Evolutionary conservation across 2,113 vertebrate genomes (phyloP), one percentile per base, ranked within the genome.

Genomic region (Salvelinus sp.): DNA sequence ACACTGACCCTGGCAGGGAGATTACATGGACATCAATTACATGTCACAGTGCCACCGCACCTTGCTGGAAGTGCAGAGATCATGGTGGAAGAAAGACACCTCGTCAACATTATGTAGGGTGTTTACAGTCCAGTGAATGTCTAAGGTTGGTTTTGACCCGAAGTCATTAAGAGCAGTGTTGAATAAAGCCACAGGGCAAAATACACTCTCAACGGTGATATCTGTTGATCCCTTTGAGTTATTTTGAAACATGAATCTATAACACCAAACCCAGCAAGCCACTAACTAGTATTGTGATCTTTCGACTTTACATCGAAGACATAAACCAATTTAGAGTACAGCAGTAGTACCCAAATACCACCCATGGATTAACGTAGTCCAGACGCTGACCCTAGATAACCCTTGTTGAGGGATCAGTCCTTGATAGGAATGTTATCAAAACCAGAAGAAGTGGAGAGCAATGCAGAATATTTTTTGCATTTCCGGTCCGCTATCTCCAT

Each of bases 21-120:
- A 78, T 85, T 81, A 78, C 73, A 79, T 83, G 74, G 80, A 82
- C 75, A 82, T 76, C 58, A 62, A 9, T 62, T 9, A 18, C 54
- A 62, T 22, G n/a, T 62, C 58, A 62, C 58, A 22, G 58, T 3
- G n/a, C 65, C 74, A 83, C 66, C 68, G 76, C 71, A 79, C 73
- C 78, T 69, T 44, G 62, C 13, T 47, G 23, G 58, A 85, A 82
- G 38, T 70, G 76, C 25, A 57, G 72, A 79, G 87, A 68, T 83
- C 83, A 74, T 20, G 25, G 50, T 20, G 57, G 58, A 57, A 73
- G 76, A 38, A 71, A 57, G 48, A 60, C 47, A 65, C 2, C 23
- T 63, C 2, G 10, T 44, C 57, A 13, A 33, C 50, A 13, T 33
- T 27, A 60, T 20, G n/a, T 27, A 47, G n/a, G n/a, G 27, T 54